Percentiles rank a stretch among this genome's conserved stretches.
phyloP scores from a whole-genome alignment of 2,113 vertebrate species.

The Benitochromis conjunctus region DNA sequence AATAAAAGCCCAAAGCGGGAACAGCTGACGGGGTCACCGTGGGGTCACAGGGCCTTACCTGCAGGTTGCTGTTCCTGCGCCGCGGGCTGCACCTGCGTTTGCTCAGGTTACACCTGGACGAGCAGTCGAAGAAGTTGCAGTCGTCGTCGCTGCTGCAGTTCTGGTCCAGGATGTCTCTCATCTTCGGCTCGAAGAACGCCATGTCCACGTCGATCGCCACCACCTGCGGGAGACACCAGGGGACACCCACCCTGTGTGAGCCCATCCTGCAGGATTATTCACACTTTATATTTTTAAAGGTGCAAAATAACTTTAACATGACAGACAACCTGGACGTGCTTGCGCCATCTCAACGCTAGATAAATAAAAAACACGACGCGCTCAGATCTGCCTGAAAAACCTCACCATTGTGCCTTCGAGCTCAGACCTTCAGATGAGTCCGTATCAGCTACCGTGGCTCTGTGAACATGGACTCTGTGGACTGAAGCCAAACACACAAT shows the following conservation, averaged over 20 bases:
- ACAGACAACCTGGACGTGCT: neutral
- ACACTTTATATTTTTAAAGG: neutral
- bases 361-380: neutral
- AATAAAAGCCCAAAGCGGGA: neutral
- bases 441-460: neutral
- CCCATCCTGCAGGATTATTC: neutral
- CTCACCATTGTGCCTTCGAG: neutral
- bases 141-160: conserved; percentile 92
- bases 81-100: conserved; percentile 78
- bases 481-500: neutral
- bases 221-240: conserved; percentile 72
- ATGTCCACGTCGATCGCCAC: conserved; percentile 98
- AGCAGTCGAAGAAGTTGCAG: conserved; percentile 97
- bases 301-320: neutral
- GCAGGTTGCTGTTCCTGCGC: conserved; percentile 90
- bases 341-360: neutral
- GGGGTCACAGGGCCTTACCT: conserved; percentile 60
- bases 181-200: conserved; percentile 99
- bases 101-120: conserved; percentile 82
- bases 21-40: neutral
- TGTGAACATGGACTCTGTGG: neutral
- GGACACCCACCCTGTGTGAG: neutral
- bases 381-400: neutral
- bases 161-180: conserved; percentile 92
- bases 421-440: neutral